A percentile compares a stretch with the other conserved stretches of the same genome.
Conservation (phyloP, 2,888 invertebrate species). For the Eupithecia vulgata region DNA sequence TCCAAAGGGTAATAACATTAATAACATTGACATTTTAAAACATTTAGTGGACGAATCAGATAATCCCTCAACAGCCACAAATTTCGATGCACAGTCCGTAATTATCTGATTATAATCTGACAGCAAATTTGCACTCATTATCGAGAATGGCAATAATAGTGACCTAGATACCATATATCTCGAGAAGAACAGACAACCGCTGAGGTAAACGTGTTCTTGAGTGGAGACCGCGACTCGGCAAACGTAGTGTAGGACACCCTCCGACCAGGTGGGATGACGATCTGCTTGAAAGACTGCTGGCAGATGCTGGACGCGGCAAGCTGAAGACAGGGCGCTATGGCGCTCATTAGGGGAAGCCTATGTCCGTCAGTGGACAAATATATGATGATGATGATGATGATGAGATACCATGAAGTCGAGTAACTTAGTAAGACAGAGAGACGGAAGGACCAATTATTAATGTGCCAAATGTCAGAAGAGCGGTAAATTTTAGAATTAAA, state of each 20-base stretch:
- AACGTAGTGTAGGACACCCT: no score
- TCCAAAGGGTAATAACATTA: not conserved
- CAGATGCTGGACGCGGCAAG: no score
- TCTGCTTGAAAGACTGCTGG: no score
- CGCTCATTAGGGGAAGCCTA: no score
- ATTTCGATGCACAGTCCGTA: conserved; percentile 3
- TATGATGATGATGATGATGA: no score
- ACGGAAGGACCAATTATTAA: not conserved
- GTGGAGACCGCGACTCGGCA: no score
- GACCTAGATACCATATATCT: not conserved
- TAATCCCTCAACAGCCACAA: not conserved
- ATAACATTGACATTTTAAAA: conserved; percentile 1
- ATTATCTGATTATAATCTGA: conserved; percentile 12
- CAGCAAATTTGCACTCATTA: conserved; percentile 1
- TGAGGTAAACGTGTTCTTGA: no score
- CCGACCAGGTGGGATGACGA: no score
- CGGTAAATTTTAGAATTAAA: not conserved
- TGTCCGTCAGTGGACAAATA: no score
- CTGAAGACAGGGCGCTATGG: no score
- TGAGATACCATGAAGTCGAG: not conserved
- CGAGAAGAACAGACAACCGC: no score
- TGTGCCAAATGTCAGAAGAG: not conserved
- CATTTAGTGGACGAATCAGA: not conserved
- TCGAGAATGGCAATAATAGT: not conserved
- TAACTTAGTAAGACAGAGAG: not conserved